A percentile compares a stretch with the other conserved stretches of the same genome.
Conservation (phyloP, 2,113 vertebrate genomes). For the Hippocampus abdominalis region DNA sequence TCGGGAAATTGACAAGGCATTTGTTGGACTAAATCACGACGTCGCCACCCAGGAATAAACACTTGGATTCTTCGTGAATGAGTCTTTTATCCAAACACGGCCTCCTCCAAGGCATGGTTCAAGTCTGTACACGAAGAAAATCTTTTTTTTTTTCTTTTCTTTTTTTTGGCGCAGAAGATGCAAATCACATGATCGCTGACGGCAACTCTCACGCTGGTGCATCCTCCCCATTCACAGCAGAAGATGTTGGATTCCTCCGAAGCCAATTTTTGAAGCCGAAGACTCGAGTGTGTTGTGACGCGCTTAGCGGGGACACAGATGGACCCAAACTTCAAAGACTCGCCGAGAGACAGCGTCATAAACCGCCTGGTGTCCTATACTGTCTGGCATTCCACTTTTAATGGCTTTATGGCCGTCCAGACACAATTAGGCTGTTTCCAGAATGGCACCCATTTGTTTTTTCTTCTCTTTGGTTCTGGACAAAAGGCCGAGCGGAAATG, state of each 20-base stretch:
- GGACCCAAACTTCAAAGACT: constrained; percentile 93
- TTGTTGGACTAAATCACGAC: neutral
- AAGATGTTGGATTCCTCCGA: constrained; percentile 4
- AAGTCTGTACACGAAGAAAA: constrained; percentile 49
- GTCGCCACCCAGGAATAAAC: neutral
- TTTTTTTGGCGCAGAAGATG: constrained; percentile 1
- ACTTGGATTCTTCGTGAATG: neutral
- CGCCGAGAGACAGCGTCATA: constrained; percentile 87
- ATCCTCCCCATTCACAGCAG: neutral
- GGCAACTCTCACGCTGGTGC: neutral
- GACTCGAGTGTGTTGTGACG: constrained; percentile 64
- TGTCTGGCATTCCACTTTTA: constrained; percentile 97
- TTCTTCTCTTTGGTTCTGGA: constrained; percentile 82
- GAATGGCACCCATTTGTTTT: constrained; percentile 93
- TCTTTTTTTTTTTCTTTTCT: no score
- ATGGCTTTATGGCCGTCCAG: constrained; percentile 97
- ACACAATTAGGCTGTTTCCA: constrained; percentile 93
- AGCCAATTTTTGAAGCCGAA: constrained; percentile 16
- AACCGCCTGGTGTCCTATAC: constrained; percentile 90
- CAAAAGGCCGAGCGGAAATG: constrained; percentile 92
- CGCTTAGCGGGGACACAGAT: constrained; percentile 83
- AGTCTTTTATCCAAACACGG: constrained; percentile 23
- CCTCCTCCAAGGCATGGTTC: constrained; percentile 18
- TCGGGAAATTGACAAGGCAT: constrained; percentile 32
- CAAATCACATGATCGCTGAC: neutral